A percentile compares a stretch with the other conserved stretches of the same genome.
These are phyloP conservation scores for Callithrix jacchus DNA, from an alignment of 2,113 vertebrate species.

Conservation along the genomic window DNA sequence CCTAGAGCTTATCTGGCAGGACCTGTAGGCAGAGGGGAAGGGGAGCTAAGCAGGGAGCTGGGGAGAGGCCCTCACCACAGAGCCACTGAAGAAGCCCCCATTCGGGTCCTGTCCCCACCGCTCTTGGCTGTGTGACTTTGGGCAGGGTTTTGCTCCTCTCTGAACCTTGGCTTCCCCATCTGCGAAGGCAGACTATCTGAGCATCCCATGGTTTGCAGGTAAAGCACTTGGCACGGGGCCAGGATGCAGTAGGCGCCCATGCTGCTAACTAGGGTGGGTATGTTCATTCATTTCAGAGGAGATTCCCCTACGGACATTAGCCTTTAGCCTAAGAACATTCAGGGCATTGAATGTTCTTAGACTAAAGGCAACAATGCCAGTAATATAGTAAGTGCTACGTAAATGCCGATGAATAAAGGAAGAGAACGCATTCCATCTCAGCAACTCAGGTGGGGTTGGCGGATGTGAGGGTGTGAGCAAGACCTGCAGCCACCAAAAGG, in stretches of 20 bases:
- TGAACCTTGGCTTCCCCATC: not conserved
- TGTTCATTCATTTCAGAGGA: not conserved
- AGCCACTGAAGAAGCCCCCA: not conserved
- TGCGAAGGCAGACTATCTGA: not conserved
- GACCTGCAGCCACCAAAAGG: not conserved
- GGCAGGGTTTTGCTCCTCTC: not conserved
- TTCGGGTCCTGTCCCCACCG: not conserved
- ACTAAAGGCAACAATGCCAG: not conserved
- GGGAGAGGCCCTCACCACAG: not conserved
- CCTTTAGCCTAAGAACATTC: too few species aligned
- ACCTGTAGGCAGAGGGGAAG: slow-evolving; percentile 86
- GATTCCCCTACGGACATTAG: not conserved
- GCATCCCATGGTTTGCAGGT: not conserved
- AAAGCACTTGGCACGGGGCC: not conserved
- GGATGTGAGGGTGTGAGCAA: not conserved
- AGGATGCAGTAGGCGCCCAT: not conserved
- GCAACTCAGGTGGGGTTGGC: not conserved
- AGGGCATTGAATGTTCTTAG: not conserved
- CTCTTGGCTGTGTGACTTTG: not conserved
- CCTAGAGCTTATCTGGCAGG: slow-evolving; percentile 96
- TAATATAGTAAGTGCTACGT: not conserved
- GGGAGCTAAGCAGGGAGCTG: not conserved
- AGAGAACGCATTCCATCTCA: not conserved
- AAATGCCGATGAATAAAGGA: not conserved
- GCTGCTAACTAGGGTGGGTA: not conserved